phyloP scores from a whole-genome alignment of 2,888 invertebrate genomes.

The Sinohyriopsis cumingii region DNA sequence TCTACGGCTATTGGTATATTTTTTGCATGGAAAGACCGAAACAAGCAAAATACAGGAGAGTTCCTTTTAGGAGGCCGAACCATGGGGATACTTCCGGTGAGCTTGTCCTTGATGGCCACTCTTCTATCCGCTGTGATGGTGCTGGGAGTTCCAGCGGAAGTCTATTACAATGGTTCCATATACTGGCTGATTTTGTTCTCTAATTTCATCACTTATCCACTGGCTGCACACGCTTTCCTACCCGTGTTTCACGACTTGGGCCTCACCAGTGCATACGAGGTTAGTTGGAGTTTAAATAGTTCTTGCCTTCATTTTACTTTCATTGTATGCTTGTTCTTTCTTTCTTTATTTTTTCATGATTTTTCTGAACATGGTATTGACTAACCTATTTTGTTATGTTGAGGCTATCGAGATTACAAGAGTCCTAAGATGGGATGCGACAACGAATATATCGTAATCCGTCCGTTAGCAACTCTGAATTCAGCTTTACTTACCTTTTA shows the following conservation, averaged over 20 bases:
- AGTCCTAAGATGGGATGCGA: no score
- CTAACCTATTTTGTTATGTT: no score
- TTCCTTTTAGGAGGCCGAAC: slow-evolving; percentile 58
- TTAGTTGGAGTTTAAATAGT: slow-evolving; percentile 15
- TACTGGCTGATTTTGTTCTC: slow-evolving; percentile 77
- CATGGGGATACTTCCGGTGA: slow-evolving; percentile 54
- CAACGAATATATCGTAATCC: no score
- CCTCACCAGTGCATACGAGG: slow-evolving; percentile 63
- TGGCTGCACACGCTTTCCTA: slow-evolving; percentile 59
- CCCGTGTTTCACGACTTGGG: slow-evolving; percentile 60
- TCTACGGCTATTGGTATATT: slow-evolving; percentile 55
- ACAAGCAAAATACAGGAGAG: slow-evolving; percentile 48
- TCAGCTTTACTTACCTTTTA: no score
- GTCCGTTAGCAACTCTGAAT: no score
- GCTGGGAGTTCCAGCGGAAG: slow-evolving; percentile 58
- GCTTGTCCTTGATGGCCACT: slow-evolving; percentile 57
- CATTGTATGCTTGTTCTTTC: no score
- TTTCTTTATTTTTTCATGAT: no score
- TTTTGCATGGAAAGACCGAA: slow-evolving; percentile 48
- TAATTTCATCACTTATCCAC: slow-evolving; percentile 83
- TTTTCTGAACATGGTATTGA: no score
- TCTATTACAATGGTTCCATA: slow-evolving; percentile 76
- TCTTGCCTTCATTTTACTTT: no score
- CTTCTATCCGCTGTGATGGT: slow-evolving; percentile 62
- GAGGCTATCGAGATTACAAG: no score